Conservation (phyloP, 2,113 vertebrate genomes). For the Spizaetus ornatus region DNA sequence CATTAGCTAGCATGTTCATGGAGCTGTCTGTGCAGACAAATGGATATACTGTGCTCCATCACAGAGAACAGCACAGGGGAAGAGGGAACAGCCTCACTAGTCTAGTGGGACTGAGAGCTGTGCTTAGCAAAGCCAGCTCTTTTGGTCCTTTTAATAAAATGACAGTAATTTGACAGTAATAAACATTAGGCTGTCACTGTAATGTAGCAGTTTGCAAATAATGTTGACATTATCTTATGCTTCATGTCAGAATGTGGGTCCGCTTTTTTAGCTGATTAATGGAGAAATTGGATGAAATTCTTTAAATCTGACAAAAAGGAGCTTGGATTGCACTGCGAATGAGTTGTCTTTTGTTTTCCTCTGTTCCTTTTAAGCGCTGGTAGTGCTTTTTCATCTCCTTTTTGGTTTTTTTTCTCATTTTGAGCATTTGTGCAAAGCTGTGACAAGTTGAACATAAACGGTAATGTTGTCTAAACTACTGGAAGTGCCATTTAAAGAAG, state of each 20-base stretch:
- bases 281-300: neutral
- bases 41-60: neutral
- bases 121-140: constrained; percentile 4
- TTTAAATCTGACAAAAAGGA: constrained; percentile 24
- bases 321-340: neutral
- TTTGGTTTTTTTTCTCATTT: neutral
- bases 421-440: neutral
- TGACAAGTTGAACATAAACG: neutral
- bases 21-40: neutral
- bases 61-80: neutral
- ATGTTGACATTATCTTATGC: constrained; percentile 48
- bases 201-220: constrained; percentile 39
- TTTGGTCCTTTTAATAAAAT: constrained; percentile 43
- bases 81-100: neutral
- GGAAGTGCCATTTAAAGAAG: neutral
- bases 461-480: neutral
- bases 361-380: neutral
- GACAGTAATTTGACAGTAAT: constrained; percentile 59
- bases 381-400: neutral
- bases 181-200: constrained; percentile 47
- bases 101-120: constrained; percentile 2
- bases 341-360: neutral
- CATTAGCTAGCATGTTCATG: neutral
- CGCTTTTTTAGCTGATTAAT: constrained; percentile 44
- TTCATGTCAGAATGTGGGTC: constrained; percentile 18